phyloP scores from a whole-genome alignment of 2,797 vertebrate genomes.

The Anabas testudineus region DNA sequence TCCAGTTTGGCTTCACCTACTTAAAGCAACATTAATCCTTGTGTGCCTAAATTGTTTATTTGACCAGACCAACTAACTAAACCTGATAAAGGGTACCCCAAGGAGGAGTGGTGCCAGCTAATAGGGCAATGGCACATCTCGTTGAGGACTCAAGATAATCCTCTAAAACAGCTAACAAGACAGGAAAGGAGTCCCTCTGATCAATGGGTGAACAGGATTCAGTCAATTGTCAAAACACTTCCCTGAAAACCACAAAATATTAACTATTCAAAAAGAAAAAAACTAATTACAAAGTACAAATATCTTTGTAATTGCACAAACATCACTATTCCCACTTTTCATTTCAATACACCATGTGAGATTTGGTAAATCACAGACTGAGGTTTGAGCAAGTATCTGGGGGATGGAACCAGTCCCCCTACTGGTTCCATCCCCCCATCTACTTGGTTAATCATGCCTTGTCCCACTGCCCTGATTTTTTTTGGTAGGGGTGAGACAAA shows the following conservation, averaged over 20 bases:
- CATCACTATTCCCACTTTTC: conserved; percentile 15
- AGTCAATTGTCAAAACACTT: not conserved
- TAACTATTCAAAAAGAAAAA: conserved; percentile 1
- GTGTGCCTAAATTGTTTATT: conserved; percentile 40
- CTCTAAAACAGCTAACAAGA: too few relatives aligned
- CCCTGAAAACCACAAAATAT: not conserved
- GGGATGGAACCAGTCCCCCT: conserved; percentile 15
- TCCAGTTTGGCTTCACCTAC: conserved; percentile 6
- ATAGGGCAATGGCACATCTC: too few relatives aligned
- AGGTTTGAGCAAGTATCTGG: conserved; percentile 10
- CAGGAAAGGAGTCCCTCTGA: too few relatives aligned
- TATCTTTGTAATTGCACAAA: not conserved
- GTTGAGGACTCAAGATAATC: too few relatives aligned
- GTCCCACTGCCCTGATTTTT: conserved; percentile 75
- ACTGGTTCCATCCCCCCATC: too few relatives aligned
- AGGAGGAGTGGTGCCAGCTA: too few relatives aligned
- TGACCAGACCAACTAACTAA: too few relatives aligned
- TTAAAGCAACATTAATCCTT: conserved; percentile 31
- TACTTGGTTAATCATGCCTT: conserved; percentile 59
- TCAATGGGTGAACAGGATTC: too few relatives aligned
- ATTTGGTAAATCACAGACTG: conserved; percentile 39
- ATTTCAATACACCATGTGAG: conserved; percentile 3
- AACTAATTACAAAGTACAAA: not conserved
- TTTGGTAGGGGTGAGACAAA: conserved; percentile 47
- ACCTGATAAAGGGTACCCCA: too few relatives aligned